Evolutionary conservation across 1,140 invertebrate species (phyloP).

Genomic region (Drosophila obscura): DNA sequence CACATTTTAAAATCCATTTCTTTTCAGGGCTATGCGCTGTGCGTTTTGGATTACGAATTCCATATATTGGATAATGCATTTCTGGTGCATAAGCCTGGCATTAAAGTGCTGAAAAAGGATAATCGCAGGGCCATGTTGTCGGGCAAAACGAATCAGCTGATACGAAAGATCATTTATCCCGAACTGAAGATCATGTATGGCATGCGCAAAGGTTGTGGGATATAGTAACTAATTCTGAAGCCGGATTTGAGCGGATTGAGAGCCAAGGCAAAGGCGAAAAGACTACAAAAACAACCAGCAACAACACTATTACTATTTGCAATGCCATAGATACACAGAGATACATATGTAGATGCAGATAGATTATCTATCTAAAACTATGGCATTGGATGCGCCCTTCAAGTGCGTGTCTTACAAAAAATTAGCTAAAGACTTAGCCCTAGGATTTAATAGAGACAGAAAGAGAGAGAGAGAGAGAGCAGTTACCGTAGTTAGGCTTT

Average conservation of each 20-base stretch:
- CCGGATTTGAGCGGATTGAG: constrained; percentile 26
- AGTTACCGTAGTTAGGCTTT: constrained; percentile 54
- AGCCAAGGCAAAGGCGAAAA: constrained; percentile 48
- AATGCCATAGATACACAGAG: constrained; percentile 60
- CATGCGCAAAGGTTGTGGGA: constrained; percentile 90
- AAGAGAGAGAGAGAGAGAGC: constrained; percentile 4
- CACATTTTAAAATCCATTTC: constrained; percentile 9
- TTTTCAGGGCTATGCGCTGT: constrained; percentile 93
- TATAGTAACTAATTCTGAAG: constrained; percentile 86
- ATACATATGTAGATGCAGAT: constrained; percentile 8
- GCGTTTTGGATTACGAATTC: constrained; percentile 94
- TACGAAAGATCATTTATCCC: constrained; percentile 92
- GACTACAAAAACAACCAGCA: constrained; percentile 56
- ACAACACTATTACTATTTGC: constrained; percentile 70
- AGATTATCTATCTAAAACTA: constrained; percentile 6
- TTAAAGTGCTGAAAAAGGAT: constrained; percentile 92
- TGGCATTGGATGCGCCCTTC: constrained; percentile 51
- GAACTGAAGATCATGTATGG: constrained; percentile 94
- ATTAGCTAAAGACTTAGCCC: constrained; percentile 63
- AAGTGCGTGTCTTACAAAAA: constrained; percentile 57
- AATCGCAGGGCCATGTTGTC: constrained; percentile 89
- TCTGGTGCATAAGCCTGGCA: constrained; percentile 93
- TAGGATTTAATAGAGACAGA: constrained; percentile 35
- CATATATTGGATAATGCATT: constrained; percentile 95
- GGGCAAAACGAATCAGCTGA: constrained; percentile 90